Conservation (phyloP, 2,797 vertebrate species). For the Enteromius viviparus region DNA sequence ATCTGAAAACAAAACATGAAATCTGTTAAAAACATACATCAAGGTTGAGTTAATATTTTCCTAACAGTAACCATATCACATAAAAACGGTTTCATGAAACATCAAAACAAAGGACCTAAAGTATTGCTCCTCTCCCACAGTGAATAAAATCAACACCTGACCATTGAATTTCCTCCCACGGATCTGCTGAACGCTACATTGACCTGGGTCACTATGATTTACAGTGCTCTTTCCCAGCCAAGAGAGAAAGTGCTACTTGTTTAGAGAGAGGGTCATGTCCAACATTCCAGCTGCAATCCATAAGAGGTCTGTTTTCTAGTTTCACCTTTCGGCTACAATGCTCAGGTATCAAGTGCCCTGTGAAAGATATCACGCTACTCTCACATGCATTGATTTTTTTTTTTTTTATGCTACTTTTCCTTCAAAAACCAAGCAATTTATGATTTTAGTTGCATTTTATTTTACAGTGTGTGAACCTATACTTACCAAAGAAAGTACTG, state of each 20-base stretch:
- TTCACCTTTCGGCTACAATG: constrained; percentile 22
- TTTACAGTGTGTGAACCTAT: not conserved
- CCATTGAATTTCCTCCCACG: constrained; percentile 52
- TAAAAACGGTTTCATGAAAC: not conserved
- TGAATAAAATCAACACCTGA: constrained; percentile 50
- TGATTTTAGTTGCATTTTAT: not conserved
- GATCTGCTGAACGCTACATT: constrained; percentile 35
- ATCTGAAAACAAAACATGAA: constrained; percentile 69
- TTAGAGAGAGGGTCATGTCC: constrained; percentile 50
- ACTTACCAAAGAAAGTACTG: not conserved
- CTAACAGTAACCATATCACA: not conserved
- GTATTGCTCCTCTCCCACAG: constrained; percentile 37
- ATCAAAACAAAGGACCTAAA: constrained; percentile 23
- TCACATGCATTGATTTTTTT: constrained; percentile 14
- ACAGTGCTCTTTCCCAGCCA: constrained; percentile 37
- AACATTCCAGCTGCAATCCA: constrained; percentile 57
- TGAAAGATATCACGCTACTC: constrained; percentile 8
- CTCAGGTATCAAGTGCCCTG: constrained; percentile 34
- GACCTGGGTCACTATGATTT: constrained; percentile 53
- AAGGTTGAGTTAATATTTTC: constrained; percentile 40
- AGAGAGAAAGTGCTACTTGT: constrained; percentile 57
- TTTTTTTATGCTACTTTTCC: not conserved
- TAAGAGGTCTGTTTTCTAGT: constrained; percentile 46
- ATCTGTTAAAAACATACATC: constrained; percentile 31
- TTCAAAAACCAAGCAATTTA: not conserved